Percentiles rank a stretch among this genome's conserved stretches.
phyloP scores from a whole-genome alignment of 2,888 invertebrate genomes.

The Sinhomidia bicolor region DNA sequence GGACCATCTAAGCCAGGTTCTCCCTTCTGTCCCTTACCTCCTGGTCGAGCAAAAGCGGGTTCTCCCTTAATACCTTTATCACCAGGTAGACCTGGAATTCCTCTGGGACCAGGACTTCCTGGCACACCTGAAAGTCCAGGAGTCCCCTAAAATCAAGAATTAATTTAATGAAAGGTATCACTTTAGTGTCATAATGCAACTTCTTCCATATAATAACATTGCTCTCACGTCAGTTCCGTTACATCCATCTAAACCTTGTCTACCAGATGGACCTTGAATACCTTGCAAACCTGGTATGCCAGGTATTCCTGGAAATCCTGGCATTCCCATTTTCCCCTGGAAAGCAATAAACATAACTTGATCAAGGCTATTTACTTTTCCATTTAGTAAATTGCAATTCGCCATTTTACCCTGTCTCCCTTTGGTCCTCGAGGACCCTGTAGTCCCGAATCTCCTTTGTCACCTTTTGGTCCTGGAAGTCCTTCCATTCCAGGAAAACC shows the following conservation, averaged over 20 bases:
- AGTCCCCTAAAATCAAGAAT: constrained; percentile 84
- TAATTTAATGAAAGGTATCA: constrained; percentile 86
- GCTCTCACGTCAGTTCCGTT: constrained; percentile 79
- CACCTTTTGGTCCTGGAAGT: constrained; percentile 84
- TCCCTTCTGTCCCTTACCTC: constrained; percentile 90
- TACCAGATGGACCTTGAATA: constrained; percentile 78
- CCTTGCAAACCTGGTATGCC: constrained; percentile 82
- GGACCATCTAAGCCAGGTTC: constrained; percentile 89
- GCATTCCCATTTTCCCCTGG: constrained; percentile 79
- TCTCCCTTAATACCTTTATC: constrained; percentile 83
- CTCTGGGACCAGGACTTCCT: constrained; percentile 84
- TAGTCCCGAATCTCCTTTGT: constrained; percentile 80
- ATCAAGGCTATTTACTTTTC: constrained; percentile 46
- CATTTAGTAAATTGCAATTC: constrained; percentile 79
- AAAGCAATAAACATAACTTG: constrained; percentile 11
- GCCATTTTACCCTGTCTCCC: constrained; percentile 82
- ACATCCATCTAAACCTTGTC: constrained; percentile 78
- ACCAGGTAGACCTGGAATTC: constrained; percentile 74
- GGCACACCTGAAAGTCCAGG: constrained; percentile 84
- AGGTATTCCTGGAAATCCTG: constrained; percentile 76
- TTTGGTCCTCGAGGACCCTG: constrained; percentile 80
- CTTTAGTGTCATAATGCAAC: neutral
- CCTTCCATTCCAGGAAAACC: constrained; percentile 86
- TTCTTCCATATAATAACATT: neutral
- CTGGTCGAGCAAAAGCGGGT: constrained; percentile 86